Base-by-base conservation (phyloP, 64 coral and sea anemone species). In the Montipora efflorescens region DNA sequence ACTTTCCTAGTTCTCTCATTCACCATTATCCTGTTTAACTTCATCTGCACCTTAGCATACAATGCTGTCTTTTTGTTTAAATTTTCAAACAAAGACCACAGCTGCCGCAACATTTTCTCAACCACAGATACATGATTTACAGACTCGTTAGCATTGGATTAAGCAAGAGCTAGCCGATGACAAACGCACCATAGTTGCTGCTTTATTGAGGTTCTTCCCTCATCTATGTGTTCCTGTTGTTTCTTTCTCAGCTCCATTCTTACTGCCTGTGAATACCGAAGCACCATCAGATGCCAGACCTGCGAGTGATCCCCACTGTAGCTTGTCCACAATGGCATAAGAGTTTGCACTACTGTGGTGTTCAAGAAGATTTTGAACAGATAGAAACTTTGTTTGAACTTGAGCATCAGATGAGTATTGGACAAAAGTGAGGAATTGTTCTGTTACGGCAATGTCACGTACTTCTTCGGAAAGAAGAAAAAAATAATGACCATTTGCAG, bases 201-300 rank as follows among this genome's bases (percentile, higher is more conserved):
- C 77, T 52, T 79, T 79, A 79, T 25, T 25, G 36, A 9, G 2
- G 75, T 48, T 14, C 20, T 58, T 2, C n/a, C 52, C 21, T 80
- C 77, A 15, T 59, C 21, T 12, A 59, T 81, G 20, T 28, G 52
- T 22, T 81, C 79, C 21, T 81, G 49, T 81, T 81, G 79, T 9
- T 58, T 81, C 11, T 81, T 58, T 9, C 11, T 81, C n/a, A 81
- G 79, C 79, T 81, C 79, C 51, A 81, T 81, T 81, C n/a, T 59
- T 81, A 9, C 50, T 81, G 4, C 79, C 79, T 13, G 52, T 81
- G n/a, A 59, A 81, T 2, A 81, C 19, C 1, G 79, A 81, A 81
- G 79, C 79, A 58, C 79, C 79, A 81, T 81, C 79, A 59, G 79
- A 81, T 59, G 79, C n/a, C 50, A 81, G 3, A 1, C 79, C 52